These are phyloP conservation scores for Griposia aprilina DNA, from an alignment of 2,888 invertebrate species.

Conservation along the genomic window DNA sequence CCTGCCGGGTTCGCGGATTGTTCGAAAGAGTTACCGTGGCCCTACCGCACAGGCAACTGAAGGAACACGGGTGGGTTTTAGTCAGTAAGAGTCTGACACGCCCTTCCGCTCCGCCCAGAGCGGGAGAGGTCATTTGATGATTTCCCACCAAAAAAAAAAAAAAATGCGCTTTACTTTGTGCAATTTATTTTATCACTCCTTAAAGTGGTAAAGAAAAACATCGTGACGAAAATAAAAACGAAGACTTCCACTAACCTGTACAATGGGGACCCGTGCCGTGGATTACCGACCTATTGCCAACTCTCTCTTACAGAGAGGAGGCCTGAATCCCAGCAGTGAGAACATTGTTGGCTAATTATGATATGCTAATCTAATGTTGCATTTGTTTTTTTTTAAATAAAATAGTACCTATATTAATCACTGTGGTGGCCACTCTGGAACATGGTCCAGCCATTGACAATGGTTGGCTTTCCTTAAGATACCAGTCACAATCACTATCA, in stretches of 20 bases:
- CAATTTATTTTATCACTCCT: neutral
- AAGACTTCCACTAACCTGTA: neutral
- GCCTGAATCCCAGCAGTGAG: neutral
- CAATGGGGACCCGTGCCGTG: neutral
- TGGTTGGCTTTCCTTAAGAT: neutral
- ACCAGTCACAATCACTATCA: neutral
- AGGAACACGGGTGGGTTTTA: too few species aligned
- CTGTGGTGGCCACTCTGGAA: neutral
- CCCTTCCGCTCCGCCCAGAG: too few species aligned
- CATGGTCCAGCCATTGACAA: neutral
- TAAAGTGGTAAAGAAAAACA: neutral
- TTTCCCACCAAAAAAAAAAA: too few species aligned
- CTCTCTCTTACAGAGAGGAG: neutral
- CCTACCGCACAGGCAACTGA: too few species aligned
- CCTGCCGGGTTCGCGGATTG: too few species aligned
- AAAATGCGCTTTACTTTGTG: neutral
- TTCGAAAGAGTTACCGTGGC: too few species aligned
- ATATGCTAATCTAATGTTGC: neutral
- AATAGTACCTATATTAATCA: neutral
- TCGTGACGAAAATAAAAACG: neutral
- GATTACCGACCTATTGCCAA: neutral
- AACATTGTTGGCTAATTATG: neutral
- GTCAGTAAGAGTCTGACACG: too few species aligned
- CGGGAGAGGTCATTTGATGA: too few species aligned
- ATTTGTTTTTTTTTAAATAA: neutral